Evolutionary conservation across 1,140 invertebrate species (phyloP).

Genomic region (Eriocheir sinensis): DNA sequence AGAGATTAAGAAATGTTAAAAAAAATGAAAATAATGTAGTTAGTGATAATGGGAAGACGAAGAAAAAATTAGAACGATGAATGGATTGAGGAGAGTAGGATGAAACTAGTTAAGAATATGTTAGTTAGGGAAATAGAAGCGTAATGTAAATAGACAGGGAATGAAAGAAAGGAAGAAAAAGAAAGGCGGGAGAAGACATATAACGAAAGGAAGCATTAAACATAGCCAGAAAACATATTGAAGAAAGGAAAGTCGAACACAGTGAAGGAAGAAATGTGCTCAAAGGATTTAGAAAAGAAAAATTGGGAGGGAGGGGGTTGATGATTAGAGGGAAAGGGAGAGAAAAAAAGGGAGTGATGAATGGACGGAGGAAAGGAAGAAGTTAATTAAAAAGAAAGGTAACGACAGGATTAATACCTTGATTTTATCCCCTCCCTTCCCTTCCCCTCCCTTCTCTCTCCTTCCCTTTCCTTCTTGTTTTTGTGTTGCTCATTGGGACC

Average conservation of each 20-base stretch:
- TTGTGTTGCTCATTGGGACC: not conserved
- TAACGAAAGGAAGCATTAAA: not conserved
- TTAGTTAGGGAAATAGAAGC: not conserved
- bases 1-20: not conserved
- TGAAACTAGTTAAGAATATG: too few relatives aligned
- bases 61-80: not conserved
- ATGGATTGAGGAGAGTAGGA: not conserved
- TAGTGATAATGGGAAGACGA: not conserved
- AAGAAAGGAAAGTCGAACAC: not conserved
- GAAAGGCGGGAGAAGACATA: not conserved
- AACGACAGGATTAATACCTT: not conserved
- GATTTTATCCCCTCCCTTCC: not conserved
- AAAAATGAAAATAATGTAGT: too few relatives aligned
- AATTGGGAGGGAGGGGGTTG: not conserved
- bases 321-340: too few relatives aligned
- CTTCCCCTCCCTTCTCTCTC: constrained; percentile 13
- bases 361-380: not conserved
- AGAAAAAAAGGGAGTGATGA: not conserved
- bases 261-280: not conserved
- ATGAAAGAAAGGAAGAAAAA: not conserved
- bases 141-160: not conserved
- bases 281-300: not conserved
- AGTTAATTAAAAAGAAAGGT: not conserved
- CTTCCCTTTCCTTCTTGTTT: not conserved
- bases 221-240: not conserved